A percentile compares a stretch with the other conserved stretches of the same genome.
Conservation (phyloP, 2,113 vertebrate genomes). For the Anoura caudifer region DNA sequence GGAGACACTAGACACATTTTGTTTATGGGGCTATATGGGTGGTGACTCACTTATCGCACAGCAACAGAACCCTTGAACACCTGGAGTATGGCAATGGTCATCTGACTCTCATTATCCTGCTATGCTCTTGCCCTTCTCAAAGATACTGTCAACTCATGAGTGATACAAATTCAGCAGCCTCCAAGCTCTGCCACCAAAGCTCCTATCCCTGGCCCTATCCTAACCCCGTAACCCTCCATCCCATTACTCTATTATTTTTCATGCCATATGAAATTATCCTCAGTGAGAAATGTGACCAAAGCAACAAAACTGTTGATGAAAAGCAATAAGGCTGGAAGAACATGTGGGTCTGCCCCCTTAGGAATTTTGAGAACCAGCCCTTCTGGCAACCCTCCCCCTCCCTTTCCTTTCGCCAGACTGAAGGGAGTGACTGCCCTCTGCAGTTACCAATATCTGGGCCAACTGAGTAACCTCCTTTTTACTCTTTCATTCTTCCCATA, state of each 20-base stretch:
- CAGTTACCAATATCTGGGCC: neutral
- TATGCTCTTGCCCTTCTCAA: neutral
- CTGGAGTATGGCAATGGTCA: too few relatives aligned
- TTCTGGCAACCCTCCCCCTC: neutral
- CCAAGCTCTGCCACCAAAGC: neutral
- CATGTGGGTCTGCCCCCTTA: accelerated
- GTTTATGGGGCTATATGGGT: neutral
- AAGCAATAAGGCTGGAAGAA: neutral
- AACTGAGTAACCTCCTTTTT: neutral
- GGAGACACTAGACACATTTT: neutral
- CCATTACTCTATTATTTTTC: neutral
- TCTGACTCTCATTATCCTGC: neutral
- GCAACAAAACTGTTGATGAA: neutral
- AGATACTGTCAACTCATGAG: neutral
- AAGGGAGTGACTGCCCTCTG: neutral
- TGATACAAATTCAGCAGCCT: neutral
- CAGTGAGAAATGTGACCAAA: neutral
- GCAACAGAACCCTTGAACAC: neutral
- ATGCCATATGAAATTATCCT: neutral
- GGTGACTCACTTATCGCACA: neutral
- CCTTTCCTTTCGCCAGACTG: neutral
- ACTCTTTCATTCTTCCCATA: neutral
- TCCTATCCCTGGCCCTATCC: accelerated
- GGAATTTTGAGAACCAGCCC: neutral
- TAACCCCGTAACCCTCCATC: neutral